A percentile compares a stretch with the other conserved stretches of the same genome.
Evolutionary conservation across 2,888 invertebrate genomes (phyloP).

Genomic region (Xanthia icteritia): DNA sequence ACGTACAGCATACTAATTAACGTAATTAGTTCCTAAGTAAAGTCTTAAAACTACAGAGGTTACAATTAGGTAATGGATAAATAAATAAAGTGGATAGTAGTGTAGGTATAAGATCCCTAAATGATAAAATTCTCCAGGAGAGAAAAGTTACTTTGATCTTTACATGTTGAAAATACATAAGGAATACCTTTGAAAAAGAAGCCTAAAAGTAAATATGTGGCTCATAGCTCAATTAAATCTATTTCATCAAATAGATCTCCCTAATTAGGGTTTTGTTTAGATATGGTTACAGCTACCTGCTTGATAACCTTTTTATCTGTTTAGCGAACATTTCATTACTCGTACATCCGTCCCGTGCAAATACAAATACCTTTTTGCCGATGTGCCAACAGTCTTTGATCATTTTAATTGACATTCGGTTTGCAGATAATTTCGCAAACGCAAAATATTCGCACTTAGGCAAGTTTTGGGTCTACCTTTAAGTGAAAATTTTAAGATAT

Average conservation of each 20-base stretch:
- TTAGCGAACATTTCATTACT: slow-evolving; percentile 71
- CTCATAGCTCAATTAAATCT: slow-evolving; percentile 16
- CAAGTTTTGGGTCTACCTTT: slow-evolving; percentile 24
- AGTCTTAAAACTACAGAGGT: not conserved
- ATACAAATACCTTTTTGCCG: slow-evolving; percentile 74
- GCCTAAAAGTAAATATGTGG: slow-evolving; percentile 1
- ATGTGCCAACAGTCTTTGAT: slow-evolving; percentile 77
- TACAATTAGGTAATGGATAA: slow-evolving; percentile 23
- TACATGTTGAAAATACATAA: not conserved
- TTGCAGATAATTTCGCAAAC: slow-evolving; percentile 69
- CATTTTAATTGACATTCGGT: slow-evolving; percentile 78
- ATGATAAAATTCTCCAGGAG: not conserved
- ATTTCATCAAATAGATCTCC: slow-evolving; percentile 44
- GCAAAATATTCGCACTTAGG: slow-evolving; percentile 34
- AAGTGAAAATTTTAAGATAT: slow-evolving; percentile 39
- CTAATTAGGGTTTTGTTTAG: slow-evolving; percentile 61
- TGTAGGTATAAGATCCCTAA: not conserved
- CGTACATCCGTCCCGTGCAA: slow-evolving; percentile 69
- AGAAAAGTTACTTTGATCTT: slow-evolving; percentile 23
- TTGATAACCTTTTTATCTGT: slow-evolving; percentile 68
- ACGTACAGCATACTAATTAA: not conserved
- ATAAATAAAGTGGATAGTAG: not conserved
- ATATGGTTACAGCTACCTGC: slow-evolving; percentile 53
- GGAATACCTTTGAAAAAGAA: not conserved
- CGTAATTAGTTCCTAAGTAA: not conserved